A percentile compares a stretch with the other conserved stretches of the same genome.
These are phyloP conservation scores for Clarias gariepinus DNA, from an alignment of 2,113 vertebrate species.

Conservation along the genomic window DNA sequence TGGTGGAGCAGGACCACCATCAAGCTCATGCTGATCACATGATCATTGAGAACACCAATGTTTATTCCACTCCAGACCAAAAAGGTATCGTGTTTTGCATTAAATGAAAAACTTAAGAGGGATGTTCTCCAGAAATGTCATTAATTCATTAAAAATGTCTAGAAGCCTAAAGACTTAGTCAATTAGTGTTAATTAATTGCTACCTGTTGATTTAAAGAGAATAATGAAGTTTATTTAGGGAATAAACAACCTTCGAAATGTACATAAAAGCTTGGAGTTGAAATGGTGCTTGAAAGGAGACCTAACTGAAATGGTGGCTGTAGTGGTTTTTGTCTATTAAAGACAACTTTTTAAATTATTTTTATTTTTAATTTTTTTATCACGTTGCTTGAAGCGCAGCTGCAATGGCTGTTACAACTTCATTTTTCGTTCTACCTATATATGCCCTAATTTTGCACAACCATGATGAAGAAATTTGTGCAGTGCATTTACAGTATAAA, in stretches of 20 bases:
- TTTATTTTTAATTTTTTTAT: too few species aligned
- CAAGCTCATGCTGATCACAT: slow-evolving; percentile 74
- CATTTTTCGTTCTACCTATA: background rate
- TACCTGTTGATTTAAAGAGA: background rate
- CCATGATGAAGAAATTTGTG: background rate
- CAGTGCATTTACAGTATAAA: background rate
- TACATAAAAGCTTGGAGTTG: background rate
- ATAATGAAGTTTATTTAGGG: background rate
- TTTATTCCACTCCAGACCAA: slow-evolving; percentile 84
- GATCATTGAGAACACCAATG: slow-evolving; percentile 88
- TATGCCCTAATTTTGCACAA: background rate
- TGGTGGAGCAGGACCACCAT: slow-evolving; percentile 75
- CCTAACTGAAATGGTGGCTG: too few species aligned
- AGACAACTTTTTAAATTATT: too few species aligned
- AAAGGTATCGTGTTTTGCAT: slow-evolving; percentile 71
- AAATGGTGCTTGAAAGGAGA: too few species aligned
- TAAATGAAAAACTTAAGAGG: background rate
- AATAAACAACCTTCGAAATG: background rate
- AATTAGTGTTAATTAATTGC: background rate
- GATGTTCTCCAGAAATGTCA: background rate
- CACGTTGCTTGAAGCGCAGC: background rate
- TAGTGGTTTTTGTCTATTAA: background rate
- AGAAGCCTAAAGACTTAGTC: background rate
- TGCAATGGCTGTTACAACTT: background rate
- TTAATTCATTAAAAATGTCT: background rate